Evolutionary conservation across 2,888 invertebrate species (phyloP).

Genomic region (Drosophila nigricruria): DNA sequence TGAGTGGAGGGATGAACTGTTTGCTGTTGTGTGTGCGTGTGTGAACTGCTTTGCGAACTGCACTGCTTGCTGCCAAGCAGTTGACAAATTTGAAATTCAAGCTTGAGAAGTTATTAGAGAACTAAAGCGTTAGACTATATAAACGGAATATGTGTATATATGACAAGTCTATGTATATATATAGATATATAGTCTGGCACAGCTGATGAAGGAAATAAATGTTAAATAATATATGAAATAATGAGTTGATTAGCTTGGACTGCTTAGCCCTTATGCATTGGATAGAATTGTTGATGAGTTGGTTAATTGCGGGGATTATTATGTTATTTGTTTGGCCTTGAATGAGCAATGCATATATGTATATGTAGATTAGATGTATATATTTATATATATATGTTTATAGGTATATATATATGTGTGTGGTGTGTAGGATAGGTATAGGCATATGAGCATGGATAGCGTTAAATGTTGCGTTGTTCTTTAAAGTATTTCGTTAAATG

Average conservation of each 20-base stretch:
- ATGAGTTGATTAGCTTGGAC: too few species aligned
- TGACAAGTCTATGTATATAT: too few species aligned
- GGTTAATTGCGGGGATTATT: constrained; percentile 10
- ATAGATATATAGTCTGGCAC: too few species aligned
- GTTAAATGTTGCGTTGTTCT: constrained; percentile 47
- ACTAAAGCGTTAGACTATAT: too few species aligned
- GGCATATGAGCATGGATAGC: constrained; percentile 45
- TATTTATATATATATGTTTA: constrained; percentile 15
- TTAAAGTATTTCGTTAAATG: constrained; percentile 23
- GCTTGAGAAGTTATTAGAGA: too few species aligned
- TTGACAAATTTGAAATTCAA: neutral
- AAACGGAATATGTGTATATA: too few species aligned
- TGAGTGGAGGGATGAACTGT: neutral
- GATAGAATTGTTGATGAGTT: constrained; percentile 15
- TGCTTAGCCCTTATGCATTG: too few species aligned
- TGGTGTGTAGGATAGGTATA: constrained; percentile 24
- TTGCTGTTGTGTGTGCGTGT: neutral
- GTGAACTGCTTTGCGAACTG: neutral
- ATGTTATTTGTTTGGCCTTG: constrained; percentile 21
- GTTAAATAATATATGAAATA: too few species aligned
- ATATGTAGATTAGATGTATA: constrained; percentile 24
- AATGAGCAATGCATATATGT: constrained; percentile 35
- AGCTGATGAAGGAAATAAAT: too few species aligned
- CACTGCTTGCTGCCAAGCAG: neutral
- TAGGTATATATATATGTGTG: constrained; percentile 3